phyloP scores from a whole-genome alignment of 2,888 invertebrate species.

The Leptinotarsa juncta region DNA sequence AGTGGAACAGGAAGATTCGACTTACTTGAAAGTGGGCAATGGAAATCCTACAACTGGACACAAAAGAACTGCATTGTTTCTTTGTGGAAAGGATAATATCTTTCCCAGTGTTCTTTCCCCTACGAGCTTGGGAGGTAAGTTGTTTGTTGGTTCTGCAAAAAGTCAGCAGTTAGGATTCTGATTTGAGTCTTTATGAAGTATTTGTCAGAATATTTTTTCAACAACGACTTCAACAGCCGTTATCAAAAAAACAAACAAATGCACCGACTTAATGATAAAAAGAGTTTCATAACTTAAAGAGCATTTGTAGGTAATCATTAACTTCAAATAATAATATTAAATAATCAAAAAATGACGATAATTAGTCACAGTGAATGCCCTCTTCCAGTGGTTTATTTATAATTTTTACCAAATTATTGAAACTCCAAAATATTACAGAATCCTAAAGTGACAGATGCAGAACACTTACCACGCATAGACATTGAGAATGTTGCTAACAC shows the following conservation, averaged over 20 bases:
- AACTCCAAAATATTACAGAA: background rate
- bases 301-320: too few relatives aligned
- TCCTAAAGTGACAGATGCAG: background rate
- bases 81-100: constrained; percentile 70
- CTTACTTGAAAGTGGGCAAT: constrained; percentile 79
- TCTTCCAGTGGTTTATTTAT: too few relatives aligned
- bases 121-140: constrained; percentile 65
- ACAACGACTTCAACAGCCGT: too few relatives aligned
- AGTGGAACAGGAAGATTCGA: constrained; percentile 45
- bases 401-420: background rate
- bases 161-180: constrained; percentile 55
- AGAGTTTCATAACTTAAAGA: too few relatives aligned
- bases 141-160: constrained; percentile 67
- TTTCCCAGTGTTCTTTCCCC: constrained; percentile 70
- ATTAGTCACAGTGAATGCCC: too few relatives aligned
- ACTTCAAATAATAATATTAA: too few relatives aligned
- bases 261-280: too few relatives aligned
- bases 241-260: too few relatives aligned
- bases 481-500: background rate
- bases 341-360: too few relatives aligned
- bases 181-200: background rate
- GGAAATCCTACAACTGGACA: constrained; percentile 80
- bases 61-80: constrained; percentile 71
- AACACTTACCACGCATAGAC: background rate
- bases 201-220: too few relatives aligned